Percentiles rank a stretch among this genome's conserved stretches.
Conservation (phyloP, 2,888 invertebrate species). For the Drosophila yooni region DNA sequence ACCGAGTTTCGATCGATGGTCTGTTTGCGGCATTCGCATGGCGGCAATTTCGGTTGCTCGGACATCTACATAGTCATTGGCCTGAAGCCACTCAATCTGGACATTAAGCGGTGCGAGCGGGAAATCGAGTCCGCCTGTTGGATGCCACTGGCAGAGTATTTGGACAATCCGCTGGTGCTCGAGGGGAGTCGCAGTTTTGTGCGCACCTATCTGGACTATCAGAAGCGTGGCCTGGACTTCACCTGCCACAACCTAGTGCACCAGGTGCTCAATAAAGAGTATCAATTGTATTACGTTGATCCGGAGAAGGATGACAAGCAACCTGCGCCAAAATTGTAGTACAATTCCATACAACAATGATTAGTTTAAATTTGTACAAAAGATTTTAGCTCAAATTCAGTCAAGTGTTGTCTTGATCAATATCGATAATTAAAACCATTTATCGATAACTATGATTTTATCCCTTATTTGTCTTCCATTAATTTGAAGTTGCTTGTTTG, state of each 20-base stretch:
- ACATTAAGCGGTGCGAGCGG: slow-evolving; percentile 89
- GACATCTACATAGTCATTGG: slow-evolving; percentile 94
- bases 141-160: slow-evolving; percentile 92
- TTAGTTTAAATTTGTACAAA: slow-evolving; percentile 34
- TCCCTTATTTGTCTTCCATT: background rate
- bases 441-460: background rate
- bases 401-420: slow-evolving; percentile 10
- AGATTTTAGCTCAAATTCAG: slow-evolving; percentile 21
- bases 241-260: slow-evolving; percentile 86
- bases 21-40: slow-evolving; percentile 91
- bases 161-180: slow-evolving; percentile 90
- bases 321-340: slow-evolving; percentile 25
- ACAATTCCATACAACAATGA: slow-evolving; percentile 8
- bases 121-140: slow-evolving; percentile 93
- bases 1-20: slow-evolving; percentile 91
- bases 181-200: slow-evolving; percentile 90
- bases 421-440: background rate
- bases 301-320: slow-evolving; percentile 2
- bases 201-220: slow-evolving; percentile 88
- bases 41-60: slow-evolving; percentile 91
- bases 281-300: slow-evolving; percentile 82
- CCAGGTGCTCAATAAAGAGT: slow-evolving; percentile 81
- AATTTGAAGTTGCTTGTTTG: background rate
- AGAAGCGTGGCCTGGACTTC: slow-evolving; percentile 87
- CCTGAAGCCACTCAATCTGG: slow-evolving; percentile 88